These are phyloP conservation scores for Aproaerema taeniolella DNA, from an alignment of 2,888 invertebrate species.

Conservation along the genomic window DNA sequence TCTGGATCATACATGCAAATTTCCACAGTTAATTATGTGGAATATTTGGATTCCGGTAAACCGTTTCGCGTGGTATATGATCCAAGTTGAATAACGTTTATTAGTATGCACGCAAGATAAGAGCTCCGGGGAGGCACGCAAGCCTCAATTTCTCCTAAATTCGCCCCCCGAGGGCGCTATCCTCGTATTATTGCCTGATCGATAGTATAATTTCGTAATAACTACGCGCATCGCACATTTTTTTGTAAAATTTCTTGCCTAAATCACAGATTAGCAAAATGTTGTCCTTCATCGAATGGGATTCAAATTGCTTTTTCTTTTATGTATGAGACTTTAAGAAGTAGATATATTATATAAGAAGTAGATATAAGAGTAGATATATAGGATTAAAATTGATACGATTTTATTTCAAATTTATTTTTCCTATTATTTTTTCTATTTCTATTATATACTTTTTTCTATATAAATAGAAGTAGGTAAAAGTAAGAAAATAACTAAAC, in stretches of 20 bases:
- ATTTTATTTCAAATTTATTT: no score
- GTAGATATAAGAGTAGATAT: no score
- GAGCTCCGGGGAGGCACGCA: conserved; percentile 53
- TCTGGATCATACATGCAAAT: no score
- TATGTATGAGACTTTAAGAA: no score
- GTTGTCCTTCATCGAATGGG: conserved; percentile 12
- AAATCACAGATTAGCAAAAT: conserved; percentile 15
- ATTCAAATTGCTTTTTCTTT: conserved; percentile 6
- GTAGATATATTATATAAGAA: no score
- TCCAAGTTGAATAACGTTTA: conserved; percentile 50
- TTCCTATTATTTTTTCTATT: no score
- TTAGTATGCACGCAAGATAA: conserved; percentile 50
- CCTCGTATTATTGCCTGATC: conserved; percentile 64
- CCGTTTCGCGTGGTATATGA: conserved; percentile 57
- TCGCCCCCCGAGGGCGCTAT: conserved; percentile 61
- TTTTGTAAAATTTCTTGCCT: conserved; percentile 33
- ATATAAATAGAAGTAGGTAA: no score
- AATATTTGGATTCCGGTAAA: conserved; percentile 23
- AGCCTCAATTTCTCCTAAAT: conserved; percentile 71
- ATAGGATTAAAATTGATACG: no score
- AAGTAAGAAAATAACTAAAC: no score
- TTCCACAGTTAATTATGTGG: not conserved
- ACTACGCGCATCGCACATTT: conserved; percentile 48
- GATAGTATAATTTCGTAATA: conserved; percentile 70
- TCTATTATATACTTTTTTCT: no score